A percentile compares a stretch with the other conserved stretches of the same genome.
These are phyloP conservation scores for Acrobasis consociella DNA, from an alignment of 2,888 invertebrate genomes.

Conservation along the genomic window DNA sequence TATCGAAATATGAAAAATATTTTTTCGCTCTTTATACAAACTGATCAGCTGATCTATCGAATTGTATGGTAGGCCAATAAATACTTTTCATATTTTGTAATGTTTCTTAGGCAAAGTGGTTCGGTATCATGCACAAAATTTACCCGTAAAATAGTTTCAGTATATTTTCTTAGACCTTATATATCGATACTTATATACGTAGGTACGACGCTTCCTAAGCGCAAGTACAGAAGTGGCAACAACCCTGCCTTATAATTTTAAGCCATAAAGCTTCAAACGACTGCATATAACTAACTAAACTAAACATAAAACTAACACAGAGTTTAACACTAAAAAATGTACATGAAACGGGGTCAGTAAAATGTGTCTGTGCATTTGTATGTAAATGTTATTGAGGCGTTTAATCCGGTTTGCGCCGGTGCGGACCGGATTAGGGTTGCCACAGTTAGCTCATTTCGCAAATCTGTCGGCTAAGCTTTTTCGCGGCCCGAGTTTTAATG, in stretches of 20 bases:
- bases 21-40: no score
- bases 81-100: no score
- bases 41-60: no score
- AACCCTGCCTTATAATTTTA: not conserved
- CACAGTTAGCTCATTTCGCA: conserved; percentile 33
- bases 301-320: not conserved
- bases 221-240: no score
- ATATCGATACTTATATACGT: no score
- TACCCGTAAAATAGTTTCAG: no score
- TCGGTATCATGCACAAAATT: no score
- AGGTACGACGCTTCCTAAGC: no score
- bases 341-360: conserved; percentile 65
- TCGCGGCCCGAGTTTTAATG: conserved; percentile 16
- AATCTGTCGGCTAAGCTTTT: conserved; percentile 25
- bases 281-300: not conserved
- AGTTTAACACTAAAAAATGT: conserved; percentile 52
- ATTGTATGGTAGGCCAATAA: no score
- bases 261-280: not conserved
- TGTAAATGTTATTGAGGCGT: conserved; percentile 77
- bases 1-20: no score
- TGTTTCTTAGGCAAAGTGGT: no score
- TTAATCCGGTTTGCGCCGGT: conserved; percentile 72
- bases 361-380: conserved; percentile 71
- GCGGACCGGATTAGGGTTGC: conserved; percentile 72
- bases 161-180: no score